Conservation (phyloP, 2,113 vertebrate genomes). For the Lota lota region DNA sequence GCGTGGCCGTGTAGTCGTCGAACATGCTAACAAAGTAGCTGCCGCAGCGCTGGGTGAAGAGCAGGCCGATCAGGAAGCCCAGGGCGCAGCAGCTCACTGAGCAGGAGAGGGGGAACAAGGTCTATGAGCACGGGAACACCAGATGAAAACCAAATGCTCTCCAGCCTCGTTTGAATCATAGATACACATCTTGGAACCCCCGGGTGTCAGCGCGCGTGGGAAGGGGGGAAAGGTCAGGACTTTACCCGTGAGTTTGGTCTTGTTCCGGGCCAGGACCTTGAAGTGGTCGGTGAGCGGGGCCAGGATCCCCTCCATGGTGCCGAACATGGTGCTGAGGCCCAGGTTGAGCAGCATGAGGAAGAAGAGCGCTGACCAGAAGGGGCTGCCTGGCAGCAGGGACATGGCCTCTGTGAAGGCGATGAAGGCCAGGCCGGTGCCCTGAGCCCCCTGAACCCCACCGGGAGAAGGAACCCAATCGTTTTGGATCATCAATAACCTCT, state of each 20-base stretch:
- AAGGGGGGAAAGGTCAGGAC: not conserved
- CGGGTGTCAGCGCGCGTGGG: too few relatives aligned
- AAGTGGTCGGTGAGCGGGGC: constrained; percentile 79
- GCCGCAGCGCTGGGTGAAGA: constrained; percentile 79
- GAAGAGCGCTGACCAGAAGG: constrained; percentile 81
- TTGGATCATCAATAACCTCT: too few relatives aligned
- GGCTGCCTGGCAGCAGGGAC: constrained; percentile 73
- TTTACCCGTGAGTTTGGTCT: constrained; percentile 75
- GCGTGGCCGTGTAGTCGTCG: constrained; percentile 75
- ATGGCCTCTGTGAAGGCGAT: constrained; percentile 80
- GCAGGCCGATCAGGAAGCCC: constrained; percentile 75
- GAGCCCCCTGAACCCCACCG: constrained; percentile 67
- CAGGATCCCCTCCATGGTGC: constrained; percentile 79
- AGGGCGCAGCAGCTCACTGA: constrained; percentile 69
- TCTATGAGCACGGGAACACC: too few relatives aligned
- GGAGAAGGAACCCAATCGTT: too few relatives aligned
- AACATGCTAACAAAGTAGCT: constrained; percentile 84
- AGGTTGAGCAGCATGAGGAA: constrained; percentile 81
- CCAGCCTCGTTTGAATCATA: too few relatives aligned
- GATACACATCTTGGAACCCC: too few relatives aligned
- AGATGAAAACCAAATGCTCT: too few relatives aligned
- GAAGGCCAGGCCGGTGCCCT: constrained; percentile 76
- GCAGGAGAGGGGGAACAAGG: not conserved
- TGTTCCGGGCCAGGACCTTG: constrained; percentile 64
- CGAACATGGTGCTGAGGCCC: constrained; percentile 77